These are phyloP conservation scores for Leguminivora glycinivorella DNA, from an alignment of 1,140 invertebrate species.

Conservation along the genomic window DNA sequence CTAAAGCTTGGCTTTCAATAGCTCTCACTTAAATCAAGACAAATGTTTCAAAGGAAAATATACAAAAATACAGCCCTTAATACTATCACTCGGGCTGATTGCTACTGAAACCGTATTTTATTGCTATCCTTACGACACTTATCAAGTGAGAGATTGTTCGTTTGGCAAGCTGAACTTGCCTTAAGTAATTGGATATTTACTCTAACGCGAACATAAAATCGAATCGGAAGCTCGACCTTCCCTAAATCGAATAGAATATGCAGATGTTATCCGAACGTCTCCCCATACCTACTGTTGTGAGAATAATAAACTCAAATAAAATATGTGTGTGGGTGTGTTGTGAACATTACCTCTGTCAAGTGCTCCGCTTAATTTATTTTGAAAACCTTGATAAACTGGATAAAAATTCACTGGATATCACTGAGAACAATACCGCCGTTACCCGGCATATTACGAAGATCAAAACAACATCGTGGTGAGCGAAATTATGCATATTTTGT, in stretches of 20 bases:
- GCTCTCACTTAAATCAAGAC: neutral
- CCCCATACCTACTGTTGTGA: conserved; percentile 26
- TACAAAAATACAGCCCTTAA: conserved; percentile 47
- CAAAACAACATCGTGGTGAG: no score
- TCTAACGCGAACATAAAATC: conserved; percentile 47
- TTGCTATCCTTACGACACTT: conserved; percentile 42
- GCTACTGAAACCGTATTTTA: conserved; percentile 47
- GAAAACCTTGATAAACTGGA: no score
- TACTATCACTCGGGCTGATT: conserved; percentile 43
- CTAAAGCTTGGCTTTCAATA: neutral
- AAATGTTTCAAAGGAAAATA: conserved; percentile 40
- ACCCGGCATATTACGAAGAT: no score
- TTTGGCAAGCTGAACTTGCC: conserved; percentile 41
- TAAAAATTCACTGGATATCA: no score
- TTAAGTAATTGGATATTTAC: conserved; percentile 62
- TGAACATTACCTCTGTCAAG: no score
- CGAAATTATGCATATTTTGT: no score
- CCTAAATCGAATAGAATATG: conserved; percentile 44
- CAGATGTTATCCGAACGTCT: conserved; percentile 31
- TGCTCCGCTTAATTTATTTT: no score
- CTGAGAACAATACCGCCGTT: no score
- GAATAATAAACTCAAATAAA: conserved; percentile 28
- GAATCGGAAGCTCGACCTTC: conserved; percentile 40
- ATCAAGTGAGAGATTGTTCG: conserved; percentile 41
- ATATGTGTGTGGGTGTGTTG: neutral